Percentiles rank a stretch among this genome's conserved stretches.
Evolutionary conservation across 2,888 invertebrate genomes (phyloP).

Genomic region (Amphipoea lucens): DNA sequence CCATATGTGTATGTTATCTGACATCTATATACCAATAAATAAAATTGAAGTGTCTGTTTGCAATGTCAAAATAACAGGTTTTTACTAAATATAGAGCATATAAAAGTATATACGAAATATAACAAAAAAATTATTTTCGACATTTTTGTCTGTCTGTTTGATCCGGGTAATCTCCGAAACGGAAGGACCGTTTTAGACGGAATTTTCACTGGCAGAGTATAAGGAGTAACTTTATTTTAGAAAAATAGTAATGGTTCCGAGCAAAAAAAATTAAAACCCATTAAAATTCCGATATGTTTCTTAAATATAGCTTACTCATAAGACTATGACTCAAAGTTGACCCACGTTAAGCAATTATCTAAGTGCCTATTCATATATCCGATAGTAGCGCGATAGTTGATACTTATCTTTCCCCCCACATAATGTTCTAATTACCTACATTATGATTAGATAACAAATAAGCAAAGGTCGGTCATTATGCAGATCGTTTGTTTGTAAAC

Average conservation of each 20-base stretch:
- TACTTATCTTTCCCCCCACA: slow-evolving; percentile 13
- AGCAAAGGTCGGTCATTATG: slow-evolving; percentile 27
- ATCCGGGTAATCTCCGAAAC: no score
- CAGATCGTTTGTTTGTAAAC: slow-evolving; percentile 9
- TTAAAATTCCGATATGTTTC: neutral
- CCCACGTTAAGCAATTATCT: neutral
- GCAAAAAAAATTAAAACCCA: no score
- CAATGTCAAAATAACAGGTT: neutral
- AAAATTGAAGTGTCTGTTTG: no score
- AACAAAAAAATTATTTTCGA: no score
- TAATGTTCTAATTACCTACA: slow-evolving; percentile 10
- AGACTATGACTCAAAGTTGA: neutral
- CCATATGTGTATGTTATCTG: neutral
- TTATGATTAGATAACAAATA: slow-evolving; percentile 36
- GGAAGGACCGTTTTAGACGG: no score
- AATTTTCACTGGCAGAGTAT: no score
- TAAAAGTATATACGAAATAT: no score
- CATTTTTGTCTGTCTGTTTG: no score
- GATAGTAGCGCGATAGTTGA: slow-evolving; percentile 14
- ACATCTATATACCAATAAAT: no score
- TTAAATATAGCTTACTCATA: neutral
- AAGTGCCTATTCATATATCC: slow-evolving; percentile 9
- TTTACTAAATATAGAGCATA: no score
- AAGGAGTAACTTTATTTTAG: no score
- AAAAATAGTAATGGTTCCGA: no score